Conservation (phyloP, 1,140 invertebrate species). For the Lepidurus couesii region DNA sequence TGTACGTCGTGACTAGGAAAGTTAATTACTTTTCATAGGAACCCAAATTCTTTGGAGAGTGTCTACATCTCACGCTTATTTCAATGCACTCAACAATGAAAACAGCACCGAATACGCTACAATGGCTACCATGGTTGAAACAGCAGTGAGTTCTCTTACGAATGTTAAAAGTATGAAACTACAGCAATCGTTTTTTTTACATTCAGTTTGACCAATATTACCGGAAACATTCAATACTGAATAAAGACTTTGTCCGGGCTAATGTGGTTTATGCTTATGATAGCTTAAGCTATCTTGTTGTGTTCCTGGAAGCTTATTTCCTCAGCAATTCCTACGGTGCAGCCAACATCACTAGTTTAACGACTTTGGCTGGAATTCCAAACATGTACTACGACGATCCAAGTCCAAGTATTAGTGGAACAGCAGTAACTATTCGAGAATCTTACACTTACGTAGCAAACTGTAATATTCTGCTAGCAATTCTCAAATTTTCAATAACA, state of each 20-base stretch:
- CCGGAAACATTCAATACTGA: neutral
- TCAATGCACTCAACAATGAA: neutral
- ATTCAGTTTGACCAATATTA: neutral
- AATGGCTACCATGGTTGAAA: neutral
- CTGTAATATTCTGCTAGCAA: neutral
- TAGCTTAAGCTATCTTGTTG: neutral
- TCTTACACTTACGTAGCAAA: no score
- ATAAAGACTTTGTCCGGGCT: neutral
- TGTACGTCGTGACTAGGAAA: no score
- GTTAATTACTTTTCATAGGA: no score
- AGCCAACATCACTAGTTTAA: neutral
- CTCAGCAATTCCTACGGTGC: neutral
- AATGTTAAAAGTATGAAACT: no score
- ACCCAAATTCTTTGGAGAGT: neutral
- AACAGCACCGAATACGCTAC: neutral
- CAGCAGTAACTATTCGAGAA: no score
- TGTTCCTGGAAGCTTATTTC: conserved; percentile 2
- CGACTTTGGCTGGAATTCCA: neutral
- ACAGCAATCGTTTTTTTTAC: neutral
- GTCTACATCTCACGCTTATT: neutral
- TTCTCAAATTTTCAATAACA: neutral
- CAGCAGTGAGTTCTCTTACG: neutral
- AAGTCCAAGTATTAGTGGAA: neutral
- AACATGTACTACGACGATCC: neutral
- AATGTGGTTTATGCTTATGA: neutral